These are phyloP conservation scores for Latrodectus elegans DNA, from an alignment of 2,888 invertebrate genomes.

Conservation along the genomic window DNA sequence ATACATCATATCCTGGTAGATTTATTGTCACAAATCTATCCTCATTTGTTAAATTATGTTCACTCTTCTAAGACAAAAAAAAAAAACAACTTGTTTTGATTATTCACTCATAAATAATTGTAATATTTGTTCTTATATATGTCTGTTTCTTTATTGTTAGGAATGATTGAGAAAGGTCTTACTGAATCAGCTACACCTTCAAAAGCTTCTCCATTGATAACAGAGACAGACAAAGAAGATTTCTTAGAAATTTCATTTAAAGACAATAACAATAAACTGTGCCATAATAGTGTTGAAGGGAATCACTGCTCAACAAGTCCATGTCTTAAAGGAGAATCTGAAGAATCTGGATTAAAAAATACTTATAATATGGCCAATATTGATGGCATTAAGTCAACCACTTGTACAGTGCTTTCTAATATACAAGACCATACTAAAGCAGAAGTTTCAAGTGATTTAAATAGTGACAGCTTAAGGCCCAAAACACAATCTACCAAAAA, in stretches of 20 bases:
- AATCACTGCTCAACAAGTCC: conserved; percentile 6
- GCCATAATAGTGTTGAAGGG: conserved; percentile 12
- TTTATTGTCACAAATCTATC: too few species aligned
- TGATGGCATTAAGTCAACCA: conserved; percentile 18
- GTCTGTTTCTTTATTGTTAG: conserved; percentile 71
- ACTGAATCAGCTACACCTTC: conserved; percentile 85
- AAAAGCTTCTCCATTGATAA: conserved; percentile 55
- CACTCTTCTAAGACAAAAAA: too few species aligned
- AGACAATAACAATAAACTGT: conserved; percentile 57
- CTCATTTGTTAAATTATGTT: too few species aligned
- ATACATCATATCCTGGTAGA: too few species aligned
- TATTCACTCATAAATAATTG: too few species aligned
- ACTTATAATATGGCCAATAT: conserved; percentile 8
- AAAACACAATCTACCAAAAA: conserved; percentile 49
- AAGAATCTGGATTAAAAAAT: neutral
- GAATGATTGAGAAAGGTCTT: conserved; percentile 89
- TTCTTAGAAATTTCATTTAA: conserved; percentile 60
- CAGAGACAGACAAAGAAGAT: conserved; percentile 55
- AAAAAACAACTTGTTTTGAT: too few species aligned
- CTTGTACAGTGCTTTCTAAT: conserved; percentile 34
- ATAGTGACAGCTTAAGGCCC: conserved; percentile 36
- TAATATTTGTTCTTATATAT: neutral
- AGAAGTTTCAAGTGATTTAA: conserved; percentile 37
- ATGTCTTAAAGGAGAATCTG: neutral
- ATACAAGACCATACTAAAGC: conserved; percentile 19